Evolutionary conservation across 2,113 vertebrate species (phyloP).

Genomic region (Engraulis encrasicolus): DNA sequence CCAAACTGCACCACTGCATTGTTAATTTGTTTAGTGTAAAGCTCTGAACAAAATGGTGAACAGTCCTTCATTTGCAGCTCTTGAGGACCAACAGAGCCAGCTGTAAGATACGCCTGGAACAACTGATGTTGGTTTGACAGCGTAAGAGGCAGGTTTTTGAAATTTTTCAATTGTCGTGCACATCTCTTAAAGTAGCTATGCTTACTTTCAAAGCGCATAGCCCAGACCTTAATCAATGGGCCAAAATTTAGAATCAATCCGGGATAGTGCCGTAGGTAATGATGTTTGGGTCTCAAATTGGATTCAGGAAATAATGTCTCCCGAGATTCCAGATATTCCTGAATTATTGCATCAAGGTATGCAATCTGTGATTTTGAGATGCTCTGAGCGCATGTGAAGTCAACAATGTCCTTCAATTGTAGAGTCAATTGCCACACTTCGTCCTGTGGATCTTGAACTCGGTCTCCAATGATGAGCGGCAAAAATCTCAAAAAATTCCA

Average conservation of each 20-base stretch:
- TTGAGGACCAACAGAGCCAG: constrained; percentile 27
- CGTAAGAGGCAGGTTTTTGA: constrained; percentile 45
- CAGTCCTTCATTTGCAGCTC: constrained; percentile 44
- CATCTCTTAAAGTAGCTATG: no score
- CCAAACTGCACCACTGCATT: constrained; percentile 44
- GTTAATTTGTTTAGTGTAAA: constrained; percentile 53
- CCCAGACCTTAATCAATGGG: constrained; percentile 37
- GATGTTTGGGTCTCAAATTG: constrained; percentile 45
- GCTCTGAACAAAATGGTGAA: constrained; percentile 46
- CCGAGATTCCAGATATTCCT: constrained; percentile 46
- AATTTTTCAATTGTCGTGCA: constrained; percentile 44
- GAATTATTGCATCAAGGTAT: constrained; percentile 42
- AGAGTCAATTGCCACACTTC: background rate
- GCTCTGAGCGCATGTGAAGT: background rate
- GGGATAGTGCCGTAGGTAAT: constrained; percentile 36
- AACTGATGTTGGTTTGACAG: constrained; percentile 53
- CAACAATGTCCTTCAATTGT: constrained; percentile 30
- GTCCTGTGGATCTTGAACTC: constrained; percentile 15
- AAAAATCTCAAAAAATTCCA: background rate
- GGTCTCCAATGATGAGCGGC: constrained; percentile 10
- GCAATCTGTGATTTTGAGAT: constrained; percentile 18
- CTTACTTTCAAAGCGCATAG: constrained; percentile 40
- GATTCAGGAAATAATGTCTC: constrained; percentile 34
- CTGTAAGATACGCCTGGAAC: constrained; percentile 49
- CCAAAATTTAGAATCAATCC: constrained; percentile 36